Base-by-base conservation (phyloP, 2,888 invertebrate species). In the Drosophila stalkeri region DNA sequence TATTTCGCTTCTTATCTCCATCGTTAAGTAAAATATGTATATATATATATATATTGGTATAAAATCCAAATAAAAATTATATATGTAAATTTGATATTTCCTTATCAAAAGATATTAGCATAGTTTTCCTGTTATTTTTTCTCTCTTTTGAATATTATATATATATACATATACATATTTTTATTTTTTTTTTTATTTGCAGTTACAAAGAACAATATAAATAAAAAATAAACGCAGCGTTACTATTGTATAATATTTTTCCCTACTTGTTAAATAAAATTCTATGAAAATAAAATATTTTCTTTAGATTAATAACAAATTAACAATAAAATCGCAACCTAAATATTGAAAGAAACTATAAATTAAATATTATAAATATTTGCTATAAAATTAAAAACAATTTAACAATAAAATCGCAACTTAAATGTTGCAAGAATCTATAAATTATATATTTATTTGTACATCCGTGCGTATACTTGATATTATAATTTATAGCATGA, bases 381-480 rank as follows among this genome's bases (percentile, higher is more conserved):
- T 27, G n/a, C 5, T 4, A 27, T 23, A 1, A 8, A 3, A 47
- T 16, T 7, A 5, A 7, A 2, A 23, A 3, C 7, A 23, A 23
- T 16, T 23, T 46, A 3, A 2, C 7, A 14, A 23, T 14, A 11
- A 20, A 23, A 46, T 1, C 14, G 6, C 3, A 27, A 16, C 47
- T 20, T 16, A 47, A 27, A 16, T 16, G 7, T 16, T 16, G 3
- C 2, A 23, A 14, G 8, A 8, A 14, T 3, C 23, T 16, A 16
- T 47, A 6, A 11, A 31, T 18, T 18, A 2, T 18, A 33, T 51
- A 51, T 33, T 7, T 33, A 2, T 33, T 33, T 31, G 31, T 31
- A 33, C 31, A 31, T 23, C 31, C 6, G 2, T 51, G 49, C 49
- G 49, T 51, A 51, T 51, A 51, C 49, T 51, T 51, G 31, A 51